Base-by-base conservation (phyloP, 2,113 vertebrate species). In the Sinocyclocheilus maitianheensis region DNA sequence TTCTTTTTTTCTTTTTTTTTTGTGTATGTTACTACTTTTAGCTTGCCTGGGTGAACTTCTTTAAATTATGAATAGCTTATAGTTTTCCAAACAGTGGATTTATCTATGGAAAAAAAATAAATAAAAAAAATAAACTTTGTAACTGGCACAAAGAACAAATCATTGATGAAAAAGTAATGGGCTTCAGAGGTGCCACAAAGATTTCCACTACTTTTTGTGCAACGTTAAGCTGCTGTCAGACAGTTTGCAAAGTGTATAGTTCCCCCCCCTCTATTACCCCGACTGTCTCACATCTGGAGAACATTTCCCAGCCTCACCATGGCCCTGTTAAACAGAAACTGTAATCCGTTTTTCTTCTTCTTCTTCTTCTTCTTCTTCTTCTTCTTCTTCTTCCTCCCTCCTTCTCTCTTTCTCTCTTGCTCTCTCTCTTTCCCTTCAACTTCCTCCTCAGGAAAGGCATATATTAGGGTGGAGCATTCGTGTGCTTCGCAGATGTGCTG, bases 231-330 rank as follows among this genome's bases (percentile, higher is more conserved):
- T 83, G 63, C 75, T 85, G 79, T 88, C 69, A 76, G 77, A 83
- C 71, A 46, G 75, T 84, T 74, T 67, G 71, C 62, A 26, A 83
- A 69, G 55, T 79, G 72, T 69, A 60, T n/a, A 26, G 76, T 34
- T 3, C 1, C 30, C 30, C 30, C 30, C 30, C 30, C 85, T 83
- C 82, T 80, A 13, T 81, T 84, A 87, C 71, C 81, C 81, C 84
- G 63, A 40, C 81, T 58, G 84, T 83, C 84, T 83, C 79, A 88
- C 87, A 86, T 91, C 84, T 91, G 89, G 72, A 90, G 84, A 92
- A 85, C 92, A 91, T 91, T 91, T 93, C 67, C 78, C 77, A 48
- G 88, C 88, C 46, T 87, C 82, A 13, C 7, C 37, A 85, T 90
- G 60, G 40, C 86, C 84, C 89, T 89, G 77, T 87, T 89, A 87